These are phyloP conservation scores for Noctua janthina DNA, from an alignment of 2,888 invertebrate species.

Conservation along the genomic window DNA sequence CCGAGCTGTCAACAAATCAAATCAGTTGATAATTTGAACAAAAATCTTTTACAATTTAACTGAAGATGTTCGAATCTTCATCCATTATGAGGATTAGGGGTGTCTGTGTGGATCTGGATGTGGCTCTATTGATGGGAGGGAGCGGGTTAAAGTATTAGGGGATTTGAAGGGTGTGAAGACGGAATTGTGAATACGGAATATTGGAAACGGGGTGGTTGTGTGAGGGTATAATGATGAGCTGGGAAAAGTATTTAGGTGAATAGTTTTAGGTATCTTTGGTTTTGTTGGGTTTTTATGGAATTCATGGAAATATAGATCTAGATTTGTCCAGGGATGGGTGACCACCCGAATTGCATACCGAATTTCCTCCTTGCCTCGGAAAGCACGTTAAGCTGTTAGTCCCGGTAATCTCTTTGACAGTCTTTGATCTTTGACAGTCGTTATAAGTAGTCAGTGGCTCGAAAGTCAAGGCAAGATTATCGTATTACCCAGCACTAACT, in stretches of 20 bases:
- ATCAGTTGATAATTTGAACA: constrained; percentile 80
- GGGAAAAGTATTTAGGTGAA: not conserved
- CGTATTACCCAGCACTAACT: too few relatives aligned
- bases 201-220: constrained; percentile 5
- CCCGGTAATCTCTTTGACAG: too few relatives aligned
- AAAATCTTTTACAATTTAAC: constrained; percentile 79
- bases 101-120: constrained; percentile 72
- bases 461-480: too few relatives aligned
- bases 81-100: constrained; percentile 85
- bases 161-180: constrained; percentile 43
- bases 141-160: constrained; percentile 58
- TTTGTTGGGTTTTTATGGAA: not conserved
- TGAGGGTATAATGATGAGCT: not conserved
- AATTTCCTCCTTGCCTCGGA: too few relatives aligned
- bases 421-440: too few relatives aligned
- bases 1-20: constrained; percentile 68
- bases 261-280: not conserved
- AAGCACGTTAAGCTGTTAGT: too few relatives aligned
- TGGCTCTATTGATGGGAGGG: constrained; percentile 42
- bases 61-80: constrained; percentile 78
- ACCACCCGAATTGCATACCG: too few relatives aligned
- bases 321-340: too few relatives aligned
- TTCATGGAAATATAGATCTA: too few relatives aligned
- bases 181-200: constrained; percentile 37
- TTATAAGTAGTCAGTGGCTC: too few relatives aligned